Base-by-base conservation (phyloP, 2,797 vertebrate genomes). In the Xenentodon cancila region DNA sequence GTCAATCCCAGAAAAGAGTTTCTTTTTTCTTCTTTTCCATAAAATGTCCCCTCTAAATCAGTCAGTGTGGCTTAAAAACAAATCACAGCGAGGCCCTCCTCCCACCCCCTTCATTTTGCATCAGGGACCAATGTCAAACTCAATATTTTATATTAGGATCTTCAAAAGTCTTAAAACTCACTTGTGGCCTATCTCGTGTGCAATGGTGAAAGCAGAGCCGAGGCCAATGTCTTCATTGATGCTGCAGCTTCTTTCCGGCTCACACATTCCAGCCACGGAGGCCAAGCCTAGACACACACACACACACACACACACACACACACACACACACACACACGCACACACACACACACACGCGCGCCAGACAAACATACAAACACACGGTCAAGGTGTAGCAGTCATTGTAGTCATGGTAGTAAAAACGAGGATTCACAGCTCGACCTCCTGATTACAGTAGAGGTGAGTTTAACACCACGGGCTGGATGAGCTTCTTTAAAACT, bases 221-320 rank as follows among this genome's bases (percentile, higher is more conserved):
- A 99, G 92, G 89, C 97, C 97, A 88, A 99, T 98, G 92, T 99
- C 97, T 95, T 99, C 97, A 89, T 99, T 99, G 95, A 99, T 99
- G 93, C 97, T 99, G 94, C 97, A 99, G 88, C 97, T 99, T 87
- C 97, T 93, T 91, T 99, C 97, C 45, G 97, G 97, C 92, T 99
- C 97, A 79, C 97, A 99, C 97, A 99, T 99, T 93, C 97, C 97
- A 92, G 97, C 97, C 86, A 99, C 97, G 21, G 97, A 99, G 81
- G 97, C 97, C 94, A 99, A 93, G 88, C 97, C 97, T 98, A 91
- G 80, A 92, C 90, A 94, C 88, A 95, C 89, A 95, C 90, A 93
- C 87, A 93, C 52, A 72, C 55, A 75, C 67, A 68, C 37, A 15
- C 37, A 40, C 34, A 13, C 34, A 37, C 34, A 34, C 7, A 11